Evolutionary conservation across 2,113 vertebrate species (phyloP).

Genomic region (Thryonomys swinderianus): DNA sequence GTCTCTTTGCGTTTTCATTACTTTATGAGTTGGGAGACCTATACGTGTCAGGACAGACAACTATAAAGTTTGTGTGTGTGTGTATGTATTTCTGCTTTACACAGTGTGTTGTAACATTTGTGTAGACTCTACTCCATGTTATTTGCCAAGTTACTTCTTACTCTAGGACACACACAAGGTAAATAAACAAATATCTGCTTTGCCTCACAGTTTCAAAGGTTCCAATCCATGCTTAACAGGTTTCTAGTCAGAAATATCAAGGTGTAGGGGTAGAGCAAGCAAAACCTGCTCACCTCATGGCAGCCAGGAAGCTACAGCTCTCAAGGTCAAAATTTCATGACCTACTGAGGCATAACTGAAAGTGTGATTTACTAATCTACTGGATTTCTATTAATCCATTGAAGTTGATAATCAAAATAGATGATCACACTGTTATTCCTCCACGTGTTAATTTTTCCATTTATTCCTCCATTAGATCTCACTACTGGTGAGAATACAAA

Average conservation of each 20-base stretch:
- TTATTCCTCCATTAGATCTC: background rate
- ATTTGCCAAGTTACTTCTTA: background rate
- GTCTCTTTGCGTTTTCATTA: background rate
- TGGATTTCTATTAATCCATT: background rate
- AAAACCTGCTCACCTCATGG: background rate
- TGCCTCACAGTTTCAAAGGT: background rate
- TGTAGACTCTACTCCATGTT: background rate
- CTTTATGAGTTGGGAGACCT: background rate
- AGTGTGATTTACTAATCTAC: background rate
- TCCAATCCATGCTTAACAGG: background rate
- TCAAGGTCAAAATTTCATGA: background rate
- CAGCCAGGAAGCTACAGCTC: background rate
- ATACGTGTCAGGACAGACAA: background rate
- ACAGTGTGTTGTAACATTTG: background rate
- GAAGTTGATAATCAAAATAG: background rate
- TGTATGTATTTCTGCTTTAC: background rate
- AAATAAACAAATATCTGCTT: background rate
- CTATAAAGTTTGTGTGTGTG: background rate
- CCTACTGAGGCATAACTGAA: background rate
- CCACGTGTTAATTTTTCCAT: background rate
- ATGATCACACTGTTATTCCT: background rate
- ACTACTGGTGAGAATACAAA: background rate
- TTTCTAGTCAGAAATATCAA: background rate
- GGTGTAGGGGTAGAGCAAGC: background rate
- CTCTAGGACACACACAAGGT: background rate